Conservation (phyloP, 2,888 invertebrate species). For the Achlya flavicornis region DNA sequence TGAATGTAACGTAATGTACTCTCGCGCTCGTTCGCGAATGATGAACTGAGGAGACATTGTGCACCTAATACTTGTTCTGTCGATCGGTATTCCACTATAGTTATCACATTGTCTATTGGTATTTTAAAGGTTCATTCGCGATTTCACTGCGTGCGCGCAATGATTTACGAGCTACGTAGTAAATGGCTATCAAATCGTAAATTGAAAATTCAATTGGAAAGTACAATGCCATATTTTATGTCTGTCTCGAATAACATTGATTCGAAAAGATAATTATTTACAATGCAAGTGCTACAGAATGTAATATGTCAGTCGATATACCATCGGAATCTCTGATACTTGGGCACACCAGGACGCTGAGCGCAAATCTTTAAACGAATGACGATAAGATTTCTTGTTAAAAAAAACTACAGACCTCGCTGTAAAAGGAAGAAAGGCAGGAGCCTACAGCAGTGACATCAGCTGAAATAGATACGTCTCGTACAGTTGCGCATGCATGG, state of each 20-base stretch:
- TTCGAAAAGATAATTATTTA: conserved; percentile 6
- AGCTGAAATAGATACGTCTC: not conserved
- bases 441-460: not conserved
- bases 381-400: too few relatives aligned
- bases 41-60: not conserved
- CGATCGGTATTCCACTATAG: not conserved
- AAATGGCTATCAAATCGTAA: conserved; percentile 5
- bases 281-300: not conserved
- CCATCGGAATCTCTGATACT: not conserved
- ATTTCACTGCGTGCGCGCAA: conserved; percentile 5
- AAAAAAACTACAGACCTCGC: not conserved
- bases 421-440: not conserved
- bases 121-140: conserved; percentile 5
- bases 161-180: conserved; percentile 2
- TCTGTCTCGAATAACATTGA: conserved; percentile 5
- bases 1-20: not conserved
- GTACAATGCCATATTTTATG: conserved; percentile 7
- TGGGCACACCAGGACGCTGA: too few relatives aligned
- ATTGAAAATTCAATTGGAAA: conserved; percentile 11
- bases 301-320: not conserved
- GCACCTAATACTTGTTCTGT: too few relatives aligned
- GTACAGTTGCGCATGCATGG: not conserved
- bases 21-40: not conserved
- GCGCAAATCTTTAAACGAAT: too few relatives aligned
- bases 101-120: not conserved